Base-by-base conservation (phyloP, 2,113 vertebrate species). In the Synchiropus splendidus region DNA sequence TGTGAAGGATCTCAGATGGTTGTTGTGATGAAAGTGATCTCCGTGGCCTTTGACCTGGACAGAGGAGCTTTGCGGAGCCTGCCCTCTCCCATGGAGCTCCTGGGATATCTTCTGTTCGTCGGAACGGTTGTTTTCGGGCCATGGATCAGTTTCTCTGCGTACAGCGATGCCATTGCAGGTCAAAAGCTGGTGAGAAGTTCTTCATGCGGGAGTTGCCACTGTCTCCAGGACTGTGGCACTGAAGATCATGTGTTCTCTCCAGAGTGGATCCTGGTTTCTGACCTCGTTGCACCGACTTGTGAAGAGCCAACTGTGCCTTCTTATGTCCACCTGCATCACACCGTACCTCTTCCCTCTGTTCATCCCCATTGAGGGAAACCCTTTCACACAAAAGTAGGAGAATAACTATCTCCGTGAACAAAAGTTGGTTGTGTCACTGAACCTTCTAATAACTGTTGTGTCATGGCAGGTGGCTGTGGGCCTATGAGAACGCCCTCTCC, bases 11-110 rank as follows among this genome's bases (percentile, higher is more conserved):
- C 89, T 40, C 91, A 92, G 82, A 94, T 94, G 88, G 91, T 94
- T 34, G 89, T 94, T 67, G 89, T 90, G 54, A 94, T 94, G 91
- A 94, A 94, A 54, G 89, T 85, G 9, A 89, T 94, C 64, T 94
- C 91, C 42, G 65, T 94, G 77, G 90, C 88, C 43, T 93, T 94
- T 44, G 91, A 94, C 75, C 66, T 93, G 61, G 91, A 94, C 78
- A 78, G 86, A 38, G 87, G 89, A 2, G 50, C 73, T 0, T 78
- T 92, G 56, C 42, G 58, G 18, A 54, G 66, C 2, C 73, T 92
- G n/a, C 91, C 91, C 1, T 89, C 88, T 1, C 86, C 83, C 0
- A 74, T 86, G 15, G 87, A 91, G 74, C 92, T 92, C 78, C 86
- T 91, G 78, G 91, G 91, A 17, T 94, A 94, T 49, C 81, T 91